phyloP scores from a whole-genome alignment of 2,113 vertebrate genomes.

The Laticauda laticaudata region DNA sequence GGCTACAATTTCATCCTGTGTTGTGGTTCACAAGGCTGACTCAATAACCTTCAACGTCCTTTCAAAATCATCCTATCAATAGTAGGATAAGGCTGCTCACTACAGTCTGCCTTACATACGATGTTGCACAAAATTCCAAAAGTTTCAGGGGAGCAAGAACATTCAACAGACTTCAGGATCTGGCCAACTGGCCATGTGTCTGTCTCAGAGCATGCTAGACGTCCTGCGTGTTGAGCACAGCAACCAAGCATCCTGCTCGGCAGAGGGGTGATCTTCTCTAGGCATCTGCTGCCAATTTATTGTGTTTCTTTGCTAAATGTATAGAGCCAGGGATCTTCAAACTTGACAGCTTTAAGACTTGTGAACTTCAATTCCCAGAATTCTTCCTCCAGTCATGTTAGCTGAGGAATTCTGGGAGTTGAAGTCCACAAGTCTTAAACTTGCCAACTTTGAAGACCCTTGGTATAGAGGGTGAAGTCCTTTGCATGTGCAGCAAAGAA shows the following conservation, averaged over 20 bases:
- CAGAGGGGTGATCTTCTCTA: not conserved
- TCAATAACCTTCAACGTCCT: not conserved
- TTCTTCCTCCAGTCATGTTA: too few relatives aligned
- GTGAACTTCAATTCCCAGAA: too few relatives aligned
- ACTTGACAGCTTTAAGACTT: too few relatives aligned
- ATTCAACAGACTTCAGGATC: not conserved
- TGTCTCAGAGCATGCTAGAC: not conserved
- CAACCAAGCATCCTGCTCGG: not conserved
- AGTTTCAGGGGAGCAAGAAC: not conserved
- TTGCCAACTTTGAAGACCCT: too few relatives aligned
- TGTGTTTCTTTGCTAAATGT: not conserved
- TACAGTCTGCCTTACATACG: not conserved
- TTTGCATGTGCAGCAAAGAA: not conserved
- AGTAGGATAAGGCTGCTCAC: not conserved
- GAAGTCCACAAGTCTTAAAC: too few relatives aligned
- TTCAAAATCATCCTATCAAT: not conserved
- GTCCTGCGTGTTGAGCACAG: not conserved
- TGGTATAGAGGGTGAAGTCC: not conserved
- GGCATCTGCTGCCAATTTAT: not conserved
- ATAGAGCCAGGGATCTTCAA: not conserved
- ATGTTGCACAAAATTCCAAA: not conserved
- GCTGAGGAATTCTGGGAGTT: too few relatives aligned
- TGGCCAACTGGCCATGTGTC: not conserved
- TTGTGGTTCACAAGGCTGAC: not conserved
- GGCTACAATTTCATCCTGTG: not conserved